Evolutionary conservation across 2,888 invertebrate genomes (phyloP), one percentile per base, ranked within the genome.

Genomic region (Acleris emargana): DNA sequence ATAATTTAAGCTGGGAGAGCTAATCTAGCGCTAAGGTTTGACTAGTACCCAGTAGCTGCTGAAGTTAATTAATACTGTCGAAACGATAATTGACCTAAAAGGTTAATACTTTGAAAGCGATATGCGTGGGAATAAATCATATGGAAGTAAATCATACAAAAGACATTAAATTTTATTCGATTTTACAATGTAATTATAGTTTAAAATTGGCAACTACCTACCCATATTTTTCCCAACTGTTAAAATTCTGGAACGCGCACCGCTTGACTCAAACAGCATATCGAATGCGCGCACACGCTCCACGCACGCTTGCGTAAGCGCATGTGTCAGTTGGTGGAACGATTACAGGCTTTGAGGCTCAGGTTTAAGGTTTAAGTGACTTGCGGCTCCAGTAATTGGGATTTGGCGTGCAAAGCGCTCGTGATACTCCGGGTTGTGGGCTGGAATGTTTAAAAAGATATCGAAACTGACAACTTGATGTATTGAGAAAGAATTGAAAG

Each of bases 261-360:
- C 18, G 18, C 17, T 45, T n/a, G 38, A 13, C 38, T 45, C 17
- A 17, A n/a, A 16, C 1, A 45, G 53, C 53, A 53, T 53, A 38
- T 16, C 54, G 42, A 55, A 55, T 55, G 54, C 20, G 13, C 42
- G 54, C 54, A 42, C 54, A 55, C 42, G 54, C 42, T 55, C 20
- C 42, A 42, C 53, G 7, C 54, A 55, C 42, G 54, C 22, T 55
- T 55, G 54, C 54, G 54, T 18, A 55, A 55, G 54, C 42, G 16
- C 25, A 51, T 13, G 51, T 25, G 25, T 25, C 25, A 22, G 25
- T 25, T 16, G 16, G 22, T 42, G 4, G 16, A 18, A 16, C 18
- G 16, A 42, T 22, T 42, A 16, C 13, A 43, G 32, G 22, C n/a
- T 22, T 22, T 54, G 16, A 38, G 2, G 13, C 5, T 7, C 18